Evolutionary conservation across 2,888 invertebrate species (phyloP).

Genomic region (Autographa pulchrina): DNA sequence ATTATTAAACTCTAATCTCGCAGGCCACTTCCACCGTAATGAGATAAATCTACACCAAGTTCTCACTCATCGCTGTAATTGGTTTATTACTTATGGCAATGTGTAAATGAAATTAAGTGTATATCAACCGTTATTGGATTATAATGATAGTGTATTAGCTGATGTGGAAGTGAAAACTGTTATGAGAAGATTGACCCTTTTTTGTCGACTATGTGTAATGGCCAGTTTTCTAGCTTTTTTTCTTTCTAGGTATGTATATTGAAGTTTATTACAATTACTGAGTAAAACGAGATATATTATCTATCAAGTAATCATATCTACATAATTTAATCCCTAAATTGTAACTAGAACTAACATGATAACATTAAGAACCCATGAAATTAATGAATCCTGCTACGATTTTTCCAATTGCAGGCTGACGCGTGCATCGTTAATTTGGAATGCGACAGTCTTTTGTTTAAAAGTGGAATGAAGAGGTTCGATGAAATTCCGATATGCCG

Average conservation of each 20-base stretch:
- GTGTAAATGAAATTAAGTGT: constrained; percentile 31
- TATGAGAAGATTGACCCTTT: not conserved
- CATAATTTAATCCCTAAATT: no score
- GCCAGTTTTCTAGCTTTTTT: no score
- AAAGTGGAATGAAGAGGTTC: not conserved
- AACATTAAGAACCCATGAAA: no score
- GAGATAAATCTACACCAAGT: constrained; percentile 51
- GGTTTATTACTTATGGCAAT: constrained; percentile 56
- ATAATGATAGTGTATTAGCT: constrained; percentile 1
- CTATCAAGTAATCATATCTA: no score
- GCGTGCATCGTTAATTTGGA: not conserved
- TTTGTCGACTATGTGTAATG: not conserved
- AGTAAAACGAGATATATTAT: no score
- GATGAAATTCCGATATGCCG: constrained; percentile 23
- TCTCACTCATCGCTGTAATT: constrained; percentile 58
- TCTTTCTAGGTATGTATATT: no score
- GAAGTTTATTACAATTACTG: no score
- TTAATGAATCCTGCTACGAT: no score
- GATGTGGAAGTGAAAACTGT: not conserved
- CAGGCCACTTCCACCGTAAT: constrained; percentile 44
- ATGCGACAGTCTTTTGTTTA: not conserved
- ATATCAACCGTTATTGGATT: constrained; percentile 5
- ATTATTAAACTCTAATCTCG: constrained; percentile 57
- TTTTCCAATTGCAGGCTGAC: no score
- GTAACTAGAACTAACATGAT: no score